Percentiles rank a stretch among this genome's conserved stretches.
Conservation (phyloP, 2,113 vertebrate genomes). For the Callopanchax toddi region DNA sequence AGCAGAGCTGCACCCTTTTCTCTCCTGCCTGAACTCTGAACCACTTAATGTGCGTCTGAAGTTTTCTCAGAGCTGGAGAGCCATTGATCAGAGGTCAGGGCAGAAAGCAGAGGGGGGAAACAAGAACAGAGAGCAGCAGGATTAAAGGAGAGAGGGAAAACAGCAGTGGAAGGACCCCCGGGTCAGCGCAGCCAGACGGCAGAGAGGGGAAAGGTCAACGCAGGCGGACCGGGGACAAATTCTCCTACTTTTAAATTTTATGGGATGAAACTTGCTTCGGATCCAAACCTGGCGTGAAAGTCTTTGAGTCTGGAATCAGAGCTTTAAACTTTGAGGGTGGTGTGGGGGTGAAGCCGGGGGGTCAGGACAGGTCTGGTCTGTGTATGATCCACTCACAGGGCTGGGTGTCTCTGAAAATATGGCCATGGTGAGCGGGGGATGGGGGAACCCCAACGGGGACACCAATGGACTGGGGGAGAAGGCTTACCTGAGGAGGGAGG, state of each 20-base stretch:
- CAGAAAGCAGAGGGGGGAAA: conserved; percentile 38
- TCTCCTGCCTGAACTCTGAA: conserved; percentile 77
- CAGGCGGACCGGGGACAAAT: conserved; percentile 7
- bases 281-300: conserved; percentile 3
- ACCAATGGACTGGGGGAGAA: conserved; percentile 84
- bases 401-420: conserved; percentile 79
- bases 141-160: conserved; percentile 56
- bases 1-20: conserved; percentile 69
- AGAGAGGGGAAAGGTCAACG: conserved; percentile 68
- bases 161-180: conserved; percentile 43
- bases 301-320: conserved; percentile 1
- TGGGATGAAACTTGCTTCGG: conserved; percentile 4
- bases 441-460: conserved; percentile 89
- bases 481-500: conserved; percentile 84
- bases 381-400: conserved; percentile 59
- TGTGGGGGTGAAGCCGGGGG: conserved; percentile 13
- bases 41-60: conserved; percentile 58
- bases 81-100: conserved; percentile 65
- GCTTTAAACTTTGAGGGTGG: conserved; percentile 14
- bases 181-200: conserved; percentile 57
- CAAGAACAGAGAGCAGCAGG: conserved; percentile 46
- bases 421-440: conserved; percentile 95
- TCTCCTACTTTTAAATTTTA: conserved; percentile 18
- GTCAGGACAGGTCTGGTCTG: conserved; percentile 52
- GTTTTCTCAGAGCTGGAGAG: conserved; percentile 62